Base-by-base conservation (phyloP, 2,113 vertebrate genomes). In the Neofelis nebulosa region DNA sequence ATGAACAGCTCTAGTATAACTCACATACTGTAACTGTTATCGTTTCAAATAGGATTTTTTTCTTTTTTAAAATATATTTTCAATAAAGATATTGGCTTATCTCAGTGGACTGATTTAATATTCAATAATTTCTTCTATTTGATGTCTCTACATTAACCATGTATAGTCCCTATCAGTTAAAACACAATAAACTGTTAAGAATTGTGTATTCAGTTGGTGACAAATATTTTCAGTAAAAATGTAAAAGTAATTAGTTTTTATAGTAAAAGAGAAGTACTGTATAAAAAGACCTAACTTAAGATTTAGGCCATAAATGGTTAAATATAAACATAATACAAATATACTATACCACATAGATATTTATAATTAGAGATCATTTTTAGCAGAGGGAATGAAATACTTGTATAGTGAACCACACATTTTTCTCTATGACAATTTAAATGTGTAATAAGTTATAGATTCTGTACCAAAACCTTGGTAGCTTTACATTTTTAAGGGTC, bases 91-190 rank as follows among this genome's bases (percentile, higher is more conserved):
- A 19, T 81, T 71, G 27, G 19, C 48, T 94, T 94, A 2, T 94
- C 71, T 79, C 41, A 80, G 41, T 73, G 55, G 12, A 29, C 63
- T 92, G 80, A 73, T 86, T 81, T 81, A 29, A 57, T 74, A 48
- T 80, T 73, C 23, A 96, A 45, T n/a, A 71, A 85, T 81, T 96
- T 91, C 5, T 91, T 91, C 74, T 82, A 86, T 91, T 86, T 96
- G 74, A 57, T 57, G 11, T 48, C 19, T 94, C 41, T 31, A 15
- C n/a, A 84, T 80, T 86, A 94, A 90, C 71, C 5, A 36, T 45
- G 85, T 85, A 31, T 94, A 79, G 21, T 69, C 38, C 38, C 45
- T n/a, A 63, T 85, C 23, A 27, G 45, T 74, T 96, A 94, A 91
- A 90, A 52, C 41, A 85, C 69, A 96, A 78, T 33, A 91, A 87